Base-by-base conservation (phyloP, 2,113 vertebrate species). In the Colistium nudipinnis region DNA sequence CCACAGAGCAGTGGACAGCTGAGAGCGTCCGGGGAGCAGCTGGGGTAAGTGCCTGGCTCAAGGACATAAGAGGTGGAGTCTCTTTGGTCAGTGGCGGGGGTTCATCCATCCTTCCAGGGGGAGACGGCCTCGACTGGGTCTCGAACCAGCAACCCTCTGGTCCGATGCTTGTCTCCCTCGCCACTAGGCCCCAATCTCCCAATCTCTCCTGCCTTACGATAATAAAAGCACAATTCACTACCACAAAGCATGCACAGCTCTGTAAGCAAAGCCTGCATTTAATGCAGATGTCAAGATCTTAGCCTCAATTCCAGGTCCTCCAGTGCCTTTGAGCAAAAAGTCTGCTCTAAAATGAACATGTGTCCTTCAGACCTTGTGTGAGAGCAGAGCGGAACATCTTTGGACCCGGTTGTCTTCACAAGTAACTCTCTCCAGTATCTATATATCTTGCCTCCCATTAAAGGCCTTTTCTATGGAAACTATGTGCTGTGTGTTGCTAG, bases 381-480 rank as follows among this genome's bases (percentile, higher is more conserved):
- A 39, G 57, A 61, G 71, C 35, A 44, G 55, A 60, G 49, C 56
- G 63, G 70, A 57, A 74, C 67, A 66, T 64, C 82, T 76, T 84
- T 36, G 48, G 62, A 76, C 57, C 20, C 44, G 71, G 62, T 72
- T 49, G 69, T 77, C 73, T 86, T 87, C 74, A 87, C 67, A 70
- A 77, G 76, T 86, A 68, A 67, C 77, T 87, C 81, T 85, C 80
- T 73, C 54, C 74, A 76, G 70, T 77, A 83, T 89, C 85, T 88
- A 81, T 90, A 86, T 89, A 89, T 88, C 83, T 75, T 81, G 71
- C 69, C 55, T 70, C 82, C 82, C 64, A 67, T 84, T 86, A 84
- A 88, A 87, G 62, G 67, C 79, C 76, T 83, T 84, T 86, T 91
- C 77, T 81, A 74, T 90, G 90, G 90, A 89, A 91, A 92, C 72